A percentile compares a stretch with the other conserved stretches of the same genome.
These are phyloP conservation scores for Plestiodon gilberti DNA, from an alignment of 2,113 vertebrate genomes.

Conservation along the genomic window DNA sequence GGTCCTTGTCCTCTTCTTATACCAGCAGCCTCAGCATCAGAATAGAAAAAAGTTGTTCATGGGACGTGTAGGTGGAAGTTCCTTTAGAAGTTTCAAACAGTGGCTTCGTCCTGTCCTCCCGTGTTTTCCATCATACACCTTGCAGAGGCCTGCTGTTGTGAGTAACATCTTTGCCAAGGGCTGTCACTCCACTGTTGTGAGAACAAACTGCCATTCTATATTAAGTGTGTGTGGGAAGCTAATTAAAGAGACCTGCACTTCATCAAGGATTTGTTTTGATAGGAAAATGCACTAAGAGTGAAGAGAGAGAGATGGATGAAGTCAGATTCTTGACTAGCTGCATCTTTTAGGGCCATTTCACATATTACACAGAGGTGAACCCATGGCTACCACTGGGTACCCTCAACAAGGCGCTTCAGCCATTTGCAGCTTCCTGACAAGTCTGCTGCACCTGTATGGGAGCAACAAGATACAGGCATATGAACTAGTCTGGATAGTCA, in stretches of 20 bases:
- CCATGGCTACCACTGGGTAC: not conserved
- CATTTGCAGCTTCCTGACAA: not conserved
- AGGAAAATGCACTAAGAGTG: not conserved
- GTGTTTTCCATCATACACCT: not conserved
- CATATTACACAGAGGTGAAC: too few relatives aligned
- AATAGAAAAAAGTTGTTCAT: too few relatives aligned
- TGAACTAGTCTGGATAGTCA: too few relatives aligned
- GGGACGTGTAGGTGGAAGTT: too few relatives aligned
- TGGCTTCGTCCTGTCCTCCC: not conserved
- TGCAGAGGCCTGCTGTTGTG: not conserved
- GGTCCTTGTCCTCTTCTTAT: too few relatives aligned
- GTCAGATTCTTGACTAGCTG: not conserved
- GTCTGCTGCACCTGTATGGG: not conserved
- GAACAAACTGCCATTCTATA: not conserved
- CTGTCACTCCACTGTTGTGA: rapidly evolving
- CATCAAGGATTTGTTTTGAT: not conserved
- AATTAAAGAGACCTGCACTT: not conserved
- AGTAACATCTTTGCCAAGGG: not conserved
- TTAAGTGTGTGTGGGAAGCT: not conserved
- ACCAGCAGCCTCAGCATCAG: too few relatives aligned
- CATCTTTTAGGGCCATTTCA: not conserved
- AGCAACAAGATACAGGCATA: too few relatives aligned
- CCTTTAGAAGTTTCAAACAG: not conserved
- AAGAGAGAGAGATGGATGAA: not conserved
- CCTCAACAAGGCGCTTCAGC: not conserved